Conservation (phyloP, 2,888 invertebrate species). For the Catonia carolina region DNA sequence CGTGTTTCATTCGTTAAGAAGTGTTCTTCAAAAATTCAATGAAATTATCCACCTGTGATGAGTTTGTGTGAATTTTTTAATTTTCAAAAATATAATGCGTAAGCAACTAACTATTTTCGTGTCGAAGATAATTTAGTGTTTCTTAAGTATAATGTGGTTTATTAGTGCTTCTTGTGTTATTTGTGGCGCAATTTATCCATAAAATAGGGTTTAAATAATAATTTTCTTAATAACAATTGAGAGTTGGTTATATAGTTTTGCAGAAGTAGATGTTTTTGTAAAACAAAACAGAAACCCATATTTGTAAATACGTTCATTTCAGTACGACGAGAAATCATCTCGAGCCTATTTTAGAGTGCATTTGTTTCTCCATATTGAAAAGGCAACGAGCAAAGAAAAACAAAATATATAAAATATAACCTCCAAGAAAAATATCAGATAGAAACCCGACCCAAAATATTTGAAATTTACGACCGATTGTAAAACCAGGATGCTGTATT, state of each 20-base stretch:
- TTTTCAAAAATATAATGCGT: not conserved
- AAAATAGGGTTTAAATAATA: not conserved
- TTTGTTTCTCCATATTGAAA: no score
- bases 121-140: not conserved
- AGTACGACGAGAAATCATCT: no score
- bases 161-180: not conserved
- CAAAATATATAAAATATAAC: no score
- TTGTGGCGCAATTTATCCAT: slow-evolving; percentile 8
- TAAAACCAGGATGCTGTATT: no score
- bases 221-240: not conserved
- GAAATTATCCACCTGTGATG: not conserved
- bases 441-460: no score
- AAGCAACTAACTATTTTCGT: no score
- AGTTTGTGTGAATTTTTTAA: slow-evolving; percentile 7
- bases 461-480: no score
- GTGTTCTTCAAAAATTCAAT: not conserved
- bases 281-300: not conserved
- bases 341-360: no score
- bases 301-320: not conserved
- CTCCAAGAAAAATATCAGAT: no score
- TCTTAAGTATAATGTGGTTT: slow-evolving; percentile 1
- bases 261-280: slow-evolving; percentile 2
- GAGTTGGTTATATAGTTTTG: not conserved
- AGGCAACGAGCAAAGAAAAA: no score
- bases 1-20: not conserved